Evolutionary conservation across 2,797 vertebrate species (phyloP).

Genomic region (Mallotus villosus): DNA sequence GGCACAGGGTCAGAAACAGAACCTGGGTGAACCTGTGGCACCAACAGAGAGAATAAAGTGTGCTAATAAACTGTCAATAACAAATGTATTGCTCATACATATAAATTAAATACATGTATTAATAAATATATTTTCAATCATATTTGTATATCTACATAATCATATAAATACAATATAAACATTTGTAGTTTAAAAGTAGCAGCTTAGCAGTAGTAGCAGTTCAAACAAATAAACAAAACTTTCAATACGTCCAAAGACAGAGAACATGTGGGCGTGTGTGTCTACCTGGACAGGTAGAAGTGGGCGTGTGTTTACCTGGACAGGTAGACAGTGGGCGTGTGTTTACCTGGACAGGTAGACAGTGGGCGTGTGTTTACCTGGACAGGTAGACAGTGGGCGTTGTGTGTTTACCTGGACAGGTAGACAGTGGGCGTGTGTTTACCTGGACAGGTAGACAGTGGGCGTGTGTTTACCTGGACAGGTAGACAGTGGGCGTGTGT

Average conservation of each 20-base stretch:
- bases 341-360: neutral
- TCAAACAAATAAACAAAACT: too few species aligned
- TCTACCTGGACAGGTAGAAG: constrained; percentile 30
- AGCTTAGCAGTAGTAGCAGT: too few species aligned
- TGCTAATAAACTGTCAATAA: too few species aligned
- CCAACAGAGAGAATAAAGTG: neutral
- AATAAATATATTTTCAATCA: too few species aligned
- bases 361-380: neutral
- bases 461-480: neutral
- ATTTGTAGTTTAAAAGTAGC: too few species aligned
- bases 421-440: neutral
- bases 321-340: neutral
- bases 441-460: neutral
- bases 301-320: neutral
- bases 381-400: neutral
- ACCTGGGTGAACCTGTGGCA: neutral
- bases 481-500: neutral
- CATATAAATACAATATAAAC: too few species aligned
- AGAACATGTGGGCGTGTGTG: neutral
- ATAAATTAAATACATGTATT: too few species aligned
- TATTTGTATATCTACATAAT: too few species aligned
- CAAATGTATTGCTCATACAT: too few species aligned
- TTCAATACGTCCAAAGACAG: too few species aligned
- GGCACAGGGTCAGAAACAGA: neutral
- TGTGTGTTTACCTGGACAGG: constrained; percentile 1